Conservation (phyloP, 1,140 invertebrate genomes). For the Papilio xuthus region DNA sequence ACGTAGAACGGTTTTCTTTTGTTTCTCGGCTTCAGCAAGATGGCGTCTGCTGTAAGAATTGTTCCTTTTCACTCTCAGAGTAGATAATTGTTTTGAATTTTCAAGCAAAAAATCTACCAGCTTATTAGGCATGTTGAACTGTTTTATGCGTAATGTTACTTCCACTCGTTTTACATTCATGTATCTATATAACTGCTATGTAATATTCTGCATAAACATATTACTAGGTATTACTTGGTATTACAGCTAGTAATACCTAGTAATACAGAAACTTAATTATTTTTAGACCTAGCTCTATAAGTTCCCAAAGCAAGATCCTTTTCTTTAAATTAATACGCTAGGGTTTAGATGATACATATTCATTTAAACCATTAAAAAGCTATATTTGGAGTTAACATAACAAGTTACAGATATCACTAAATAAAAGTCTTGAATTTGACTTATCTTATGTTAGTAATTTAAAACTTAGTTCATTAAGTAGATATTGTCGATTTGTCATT, state of each 20-base stretch:
- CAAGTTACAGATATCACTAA: not conserved
- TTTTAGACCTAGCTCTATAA: not conserved
- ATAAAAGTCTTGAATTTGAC: conserved; percentile 7
- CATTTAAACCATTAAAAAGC: not conserved
- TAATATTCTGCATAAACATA: too few relatives aligned
- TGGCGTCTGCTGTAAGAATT: conserved; percentile 25
- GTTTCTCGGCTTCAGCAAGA: not conserved
- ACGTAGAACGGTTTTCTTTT: conserved; percentile 1
- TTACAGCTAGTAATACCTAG: too few relatives aligned
- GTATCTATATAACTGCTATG: not conserved
- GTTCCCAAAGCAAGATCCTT: too few relatives aligned
- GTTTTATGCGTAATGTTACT: not conserved
- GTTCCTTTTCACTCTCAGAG: conserved; percentile 17
- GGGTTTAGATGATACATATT: not conserved
- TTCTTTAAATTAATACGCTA: not conserved
- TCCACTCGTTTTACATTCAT: not conserved
- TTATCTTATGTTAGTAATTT: not conserved
- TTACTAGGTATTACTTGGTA: too few relatives aligned
- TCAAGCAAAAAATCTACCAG: conserved; percentile 15
- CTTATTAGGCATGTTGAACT: conserved; percentile 1
- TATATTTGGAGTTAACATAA: too few relatives aligned
- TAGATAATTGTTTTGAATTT: conserved; percentile 37
- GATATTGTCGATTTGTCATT: too few relatives aligned
- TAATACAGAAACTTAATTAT: not conserved
- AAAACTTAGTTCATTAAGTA: not conserved